Conservation (phyloP, 53 echinoderm and acorn worm species). For the Luidia sarsii region DNA sequence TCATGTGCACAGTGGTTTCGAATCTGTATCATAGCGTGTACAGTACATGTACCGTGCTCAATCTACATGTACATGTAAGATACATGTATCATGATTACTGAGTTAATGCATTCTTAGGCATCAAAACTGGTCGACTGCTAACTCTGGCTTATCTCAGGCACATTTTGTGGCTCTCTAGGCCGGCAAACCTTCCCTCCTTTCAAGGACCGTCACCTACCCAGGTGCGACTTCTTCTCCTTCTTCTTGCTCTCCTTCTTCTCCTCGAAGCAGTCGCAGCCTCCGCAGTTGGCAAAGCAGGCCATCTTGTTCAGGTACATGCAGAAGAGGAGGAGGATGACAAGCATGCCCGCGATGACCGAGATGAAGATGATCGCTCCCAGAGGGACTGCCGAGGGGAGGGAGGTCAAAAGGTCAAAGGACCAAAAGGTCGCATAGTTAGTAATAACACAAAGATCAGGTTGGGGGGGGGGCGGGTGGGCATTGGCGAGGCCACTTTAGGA, state of each 20-base stretch:
- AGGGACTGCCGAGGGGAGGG: slow-evolving; percentile 53
- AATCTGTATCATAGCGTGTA: too few relatives aligned
- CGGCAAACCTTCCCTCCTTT: too few relatives aligned
- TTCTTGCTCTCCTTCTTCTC: slow-evolving; percentile 68
- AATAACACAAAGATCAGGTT: background rate
- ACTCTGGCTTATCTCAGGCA: too few relatives aligned
- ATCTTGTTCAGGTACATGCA: slow-evolving; percentile 93
- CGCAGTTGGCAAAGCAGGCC: slow-evolving; percentile 86
- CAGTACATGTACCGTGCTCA: too few relatives aligned
- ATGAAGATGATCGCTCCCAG: slow-evolving; percentile 77
- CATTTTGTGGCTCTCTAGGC: too few relatives aligned
- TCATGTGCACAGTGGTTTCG: too few relatives aligned
- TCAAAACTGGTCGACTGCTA: too few relatives aligned
- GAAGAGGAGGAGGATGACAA: slow-evolving; percentile 63
- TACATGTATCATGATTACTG: too few relatives aligned
- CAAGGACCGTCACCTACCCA: slow-evolving; percentile 64
- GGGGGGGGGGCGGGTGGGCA: background rate
- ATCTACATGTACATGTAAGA: too few relatives aligned
- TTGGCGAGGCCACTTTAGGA: background rate
- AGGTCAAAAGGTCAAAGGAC: too few relatives aligned
- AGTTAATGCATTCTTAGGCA: too few relatives aligned
- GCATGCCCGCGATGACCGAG: slow-evolving; percentile 64
- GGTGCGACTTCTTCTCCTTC: slow-evolving; percentile 63
- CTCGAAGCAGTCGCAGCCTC: slow-evolving; percentile 89
- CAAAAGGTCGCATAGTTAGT: background rate